Evolutionary conservation across 2,113 vertebrate genomes (phyloP), one percentile per base, ranked within the genome.

Genomic region (Paracanthobrama guichenoti): DNA sequence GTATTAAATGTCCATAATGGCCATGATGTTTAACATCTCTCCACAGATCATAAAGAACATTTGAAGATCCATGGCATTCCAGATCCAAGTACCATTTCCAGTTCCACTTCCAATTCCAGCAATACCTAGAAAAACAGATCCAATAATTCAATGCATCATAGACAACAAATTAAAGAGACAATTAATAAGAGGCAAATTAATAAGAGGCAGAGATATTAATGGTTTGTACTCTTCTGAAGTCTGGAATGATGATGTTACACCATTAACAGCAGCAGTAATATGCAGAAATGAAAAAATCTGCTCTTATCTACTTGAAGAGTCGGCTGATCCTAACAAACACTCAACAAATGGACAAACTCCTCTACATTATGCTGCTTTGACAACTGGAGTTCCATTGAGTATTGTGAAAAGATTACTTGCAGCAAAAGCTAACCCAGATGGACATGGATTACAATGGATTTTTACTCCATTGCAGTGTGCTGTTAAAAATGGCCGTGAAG

Each of bases 251-350:
- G 35, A 26, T 13, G 48, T 93, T 28, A 89, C 92, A 0, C 90
- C 81, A 0, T 86, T 94, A 75, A 88, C 84, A 46, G 92, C 92
- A 88, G 89, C 93, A 74, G 85, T 90, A 79, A 10, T 28, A 20
- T 71, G 74, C 14, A 39, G 79, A 7, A 90, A 88, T 0, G 28
- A 0, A 2, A 2, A 86, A 6, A 3, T 92, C 79, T 90, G 7
- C 20, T 0, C 9, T 6, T 91, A 85, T 57, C 86, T 93, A 0
- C 57, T 93, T 0, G 0, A 14, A 16, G 1, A 86, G 0, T 77
- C 71, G n/a, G 89, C 71, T 2, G 9, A 93, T 9, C 88, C 90
- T 44, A 86, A 92, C 81, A 3, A 0, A 22, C 0, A 0, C 0
- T 92, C 89, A 22, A 0, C 20, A 0, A 57, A 0, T 1, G 1